These are phyloP conservation scores for Clarias batrachus DNA, from an alignment of 2,113 vertebrate genomes.

Conservation along the genomic window DNA sequence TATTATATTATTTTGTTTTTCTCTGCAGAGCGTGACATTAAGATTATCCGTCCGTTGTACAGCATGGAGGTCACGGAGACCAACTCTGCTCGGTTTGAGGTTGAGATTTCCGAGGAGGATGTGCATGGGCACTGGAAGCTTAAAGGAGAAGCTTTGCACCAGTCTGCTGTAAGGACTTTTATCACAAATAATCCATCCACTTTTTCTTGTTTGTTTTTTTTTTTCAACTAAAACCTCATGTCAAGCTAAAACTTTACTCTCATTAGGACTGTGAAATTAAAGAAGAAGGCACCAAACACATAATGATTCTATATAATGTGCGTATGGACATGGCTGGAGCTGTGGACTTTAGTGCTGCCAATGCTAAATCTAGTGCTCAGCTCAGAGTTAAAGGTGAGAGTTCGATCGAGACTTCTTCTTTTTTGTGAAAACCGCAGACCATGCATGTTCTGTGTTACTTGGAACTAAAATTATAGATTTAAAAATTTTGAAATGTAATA, in stretches of 20 bases:
- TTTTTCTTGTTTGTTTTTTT: too few relatives aligned
- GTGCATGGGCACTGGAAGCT: constrained; percentile 86
- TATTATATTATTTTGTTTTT: constrained; percentile 5
- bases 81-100: constrained; percentile 83
- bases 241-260: not conserved
- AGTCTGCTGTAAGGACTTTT: constrained; percentile 80
- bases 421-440: not conserved
- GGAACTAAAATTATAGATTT: too few relatives aligned
- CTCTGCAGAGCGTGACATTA: constrained; percentile 82
- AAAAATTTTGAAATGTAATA: not conserved
- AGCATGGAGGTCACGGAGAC: constrained; percentile 88
- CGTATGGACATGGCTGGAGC: constrained; percentile 85
- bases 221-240: too few relatives aligned
- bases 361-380: constrained; percentile 90
- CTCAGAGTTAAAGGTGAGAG: constrained; percentile 90
- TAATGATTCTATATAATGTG: constrained; percentile 90
- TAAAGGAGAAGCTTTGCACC: constrained; percentile 84
- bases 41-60: constrained; percentile 79
- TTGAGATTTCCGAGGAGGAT: constrained; percentile 87
- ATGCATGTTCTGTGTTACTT: not conserved
- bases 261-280: constrained; percentile 93
- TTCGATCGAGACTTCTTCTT: too few relatives aligned
- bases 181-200: not conserved
- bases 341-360: constrained; percentile 93
- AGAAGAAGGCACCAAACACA: constrained; percentile 89